Evolutionary conservation across 2,888 invertebrate species (phyloP).

Genomic region (Harpagoxenus sublaevis): DNA sequence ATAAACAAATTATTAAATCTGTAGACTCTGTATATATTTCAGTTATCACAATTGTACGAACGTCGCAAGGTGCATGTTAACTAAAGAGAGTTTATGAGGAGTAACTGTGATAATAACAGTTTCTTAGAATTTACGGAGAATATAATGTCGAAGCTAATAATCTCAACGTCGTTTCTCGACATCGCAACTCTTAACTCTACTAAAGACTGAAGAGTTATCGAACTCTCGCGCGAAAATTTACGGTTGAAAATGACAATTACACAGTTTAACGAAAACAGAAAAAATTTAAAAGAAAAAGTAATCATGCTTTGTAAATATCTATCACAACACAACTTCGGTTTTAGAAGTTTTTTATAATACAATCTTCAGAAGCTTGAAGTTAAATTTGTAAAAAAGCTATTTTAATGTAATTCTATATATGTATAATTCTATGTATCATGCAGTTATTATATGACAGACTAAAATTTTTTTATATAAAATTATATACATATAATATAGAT

Average conservation of each 20-base stretch:
- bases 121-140: background rate
- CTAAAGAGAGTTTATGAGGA: conserved; percentile 1
- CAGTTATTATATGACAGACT: no score
- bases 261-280: background rate
- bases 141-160: background rate
- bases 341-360: no score
- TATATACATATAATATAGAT: no score
- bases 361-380: no score
- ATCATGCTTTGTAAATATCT: no score
- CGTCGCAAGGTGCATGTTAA: conserved; percentile 23
- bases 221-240: background rate
- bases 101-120: background rate
- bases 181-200: background rate
- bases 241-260: background rate
- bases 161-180: background rate
- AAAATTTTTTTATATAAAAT: no score
- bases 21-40: background rate
- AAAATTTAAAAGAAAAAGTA: background rate
- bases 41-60: conserved; percentile 20
- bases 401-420: no score
- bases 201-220: background rate
- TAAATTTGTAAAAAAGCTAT: no score
- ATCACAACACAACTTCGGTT: no score
- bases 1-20: background rate
- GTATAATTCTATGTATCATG: no score